Evolutionary conservation across 2,113 vertebrate genomes (phyloP).

Genomic region (Cheilinus undulatus): DNA sequence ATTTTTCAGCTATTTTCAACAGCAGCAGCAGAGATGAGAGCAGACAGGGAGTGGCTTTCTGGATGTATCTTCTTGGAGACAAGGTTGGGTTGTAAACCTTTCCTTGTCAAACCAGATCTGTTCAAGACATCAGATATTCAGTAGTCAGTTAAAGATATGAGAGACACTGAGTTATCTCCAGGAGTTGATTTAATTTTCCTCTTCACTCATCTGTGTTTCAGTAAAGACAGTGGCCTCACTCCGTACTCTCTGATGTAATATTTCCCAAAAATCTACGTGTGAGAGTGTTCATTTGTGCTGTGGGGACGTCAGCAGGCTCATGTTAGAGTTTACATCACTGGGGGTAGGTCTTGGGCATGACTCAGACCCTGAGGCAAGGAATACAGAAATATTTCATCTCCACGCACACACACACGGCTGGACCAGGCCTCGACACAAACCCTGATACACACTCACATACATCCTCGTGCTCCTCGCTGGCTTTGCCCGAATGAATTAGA

Average conservation of each 20-base stretch:
- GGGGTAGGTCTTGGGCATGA: constrained; percentile 44
- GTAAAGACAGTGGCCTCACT: constrained; percentile 23
- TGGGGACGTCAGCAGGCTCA: constrained; percentile 4
- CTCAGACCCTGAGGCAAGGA: constrained; percentile 57
- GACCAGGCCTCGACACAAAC: neutral
- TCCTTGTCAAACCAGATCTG: too few species aligned
- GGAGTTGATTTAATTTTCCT: too few species aligned
- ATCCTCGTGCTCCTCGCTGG: constrained; percentile 24
- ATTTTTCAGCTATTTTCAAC: too few species aligned
- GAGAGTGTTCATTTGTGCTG: constrained; percentile 18
- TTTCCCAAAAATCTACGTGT: constrained; percentile 13
- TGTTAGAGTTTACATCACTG: constrained; percentile 51
- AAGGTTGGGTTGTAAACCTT: too few species aligned
- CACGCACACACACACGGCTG: constrained; percentile 1
- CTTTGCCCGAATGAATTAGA: constrained; percentile 63
- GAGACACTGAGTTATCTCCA: too few species aligned
- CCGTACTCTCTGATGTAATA: constrained; percentile 41
- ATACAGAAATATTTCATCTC: constrained; percentile 21
- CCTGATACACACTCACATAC: constrained; percentile 1
- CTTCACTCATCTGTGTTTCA: constrained; percentile 22
- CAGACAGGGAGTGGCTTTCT: too few species aligned
- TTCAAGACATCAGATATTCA: too few species aligned
- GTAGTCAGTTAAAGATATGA: too few species aligned
- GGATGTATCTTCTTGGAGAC: too few species aligned
- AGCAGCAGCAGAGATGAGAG: too few species aligned